phyloP scores from a whole-genome alignment of 2,113 vertebrate genomes.

The Myrmophylax atrothorax region DNA sequence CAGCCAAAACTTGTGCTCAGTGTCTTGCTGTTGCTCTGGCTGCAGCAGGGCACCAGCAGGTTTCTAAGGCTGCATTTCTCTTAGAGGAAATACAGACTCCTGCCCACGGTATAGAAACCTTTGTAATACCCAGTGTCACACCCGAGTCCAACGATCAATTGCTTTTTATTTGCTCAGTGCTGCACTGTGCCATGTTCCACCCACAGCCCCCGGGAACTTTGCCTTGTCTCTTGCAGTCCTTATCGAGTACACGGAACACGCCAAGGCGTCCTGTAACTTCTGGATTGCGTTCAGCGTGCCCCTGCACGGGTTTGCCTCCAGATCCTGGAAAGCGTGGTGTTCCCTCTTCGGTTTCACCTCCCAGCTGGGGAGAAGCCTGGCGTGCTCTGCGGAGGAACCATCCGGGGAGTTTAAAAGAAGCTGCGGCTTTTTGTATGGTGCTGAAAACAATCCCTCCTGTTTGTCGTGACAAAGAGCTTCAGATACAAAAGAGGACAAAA shows the following conservation, averaged over 20 bases:
- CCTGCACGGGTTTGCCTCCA: neutral
- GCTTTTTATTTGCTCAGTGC: constrained; percentile 50
- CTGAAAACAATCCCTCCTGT: neutral
- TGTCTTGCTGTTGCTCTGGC: neutral
- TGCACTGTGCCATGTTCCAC: neutral
- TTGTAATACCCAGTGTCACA: neutral
- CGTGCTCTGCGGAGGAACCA: fast-evolving
- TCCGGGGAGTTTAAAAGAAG: neutral
- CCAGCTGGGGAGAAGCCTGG: neutral
- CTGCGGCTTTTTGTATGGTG: neutral
- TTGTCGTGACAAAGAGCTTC: neutral
- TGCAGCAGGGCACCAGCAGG: neutral
- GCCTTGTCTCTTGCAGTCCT: neutral
- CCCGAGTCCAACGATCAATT: constrained; percentile 38
- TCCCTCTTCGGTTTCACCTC: neutral
- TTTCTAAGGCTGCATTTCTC: constrained; percentile 14
- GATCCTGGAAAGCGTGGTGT: neutral
- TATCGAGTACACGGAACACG: neutral
- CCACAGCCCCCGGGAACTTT: constrained; percentile 25
- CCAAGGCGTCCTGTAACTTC: neutral
- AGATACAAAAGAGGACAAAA: neutral
- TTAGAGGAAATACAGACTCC: neutral
- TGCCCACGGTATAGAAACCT: neutral
- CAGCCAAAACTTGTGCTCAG: neutral
- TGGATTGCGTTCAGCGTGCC: neutral